phyloP scores from a whole-genome alignment of 2,797 vertebrate species.

The Melopsittacus undulatus region DNA sequence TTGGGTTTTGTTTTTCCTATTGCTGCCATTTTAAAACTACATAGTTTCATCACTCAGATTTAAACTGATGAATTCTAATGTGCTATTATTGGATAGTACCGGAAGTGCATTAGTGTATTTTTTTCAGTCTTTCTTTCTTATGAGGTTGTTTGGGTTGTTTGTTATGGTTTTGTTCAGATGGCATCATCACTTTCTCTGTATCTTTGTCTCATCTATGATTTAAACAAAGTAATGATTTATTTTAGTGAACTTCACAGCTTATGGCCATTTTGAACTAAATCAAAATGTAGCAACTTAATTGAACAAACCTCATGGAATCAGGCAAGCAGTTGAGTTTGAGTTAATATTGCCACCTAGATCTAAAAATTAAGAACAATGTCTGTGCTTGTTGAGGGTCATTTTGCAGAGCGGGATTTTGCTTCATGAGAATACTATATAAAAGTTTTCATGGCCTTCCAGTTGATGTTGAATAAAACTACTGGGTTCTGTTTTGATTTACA shows the following conservation, averaged over 20 bases:
- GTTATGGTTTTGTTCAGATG: background rate
- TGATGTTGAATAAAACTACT: background rate
- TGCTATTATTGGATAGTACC: background rate
- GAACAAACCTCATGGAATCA: background rate
- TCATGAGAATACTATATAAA: background rate
- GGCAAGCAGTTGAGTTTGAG: background rate
- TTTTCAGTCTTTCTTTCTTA: background rate
- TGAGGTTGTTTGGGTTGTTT: background rate
- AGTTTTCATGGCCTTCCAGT: background rate
- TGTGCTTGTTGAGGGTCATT: background rate
- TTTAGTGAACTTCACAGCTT: background rate
- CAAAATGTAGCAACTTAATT: background rate
- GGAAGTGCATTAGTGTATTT: background rate
- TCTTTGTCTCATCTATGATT: background rate
- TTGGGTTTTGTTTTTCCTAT: background rate
- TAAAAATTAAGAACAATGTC: background rate
- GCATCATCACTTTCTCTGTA: background rate
- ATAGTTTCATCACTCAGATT: background rate
- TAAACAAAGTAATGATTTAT: background rate
- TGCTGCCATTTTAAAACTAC: background rate
- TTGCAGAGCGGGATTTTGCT: background rate
- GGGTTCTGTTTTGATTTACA: background rate
- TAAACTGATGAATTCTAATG: background rate
- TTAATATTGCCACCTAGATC: background rate
- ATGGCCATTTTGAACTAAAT: background rate